phyloP scores from a whole-genome alignment of 53 echinoderm and acorn worm genomes.

The Holothuria leucospilota region DNA sequence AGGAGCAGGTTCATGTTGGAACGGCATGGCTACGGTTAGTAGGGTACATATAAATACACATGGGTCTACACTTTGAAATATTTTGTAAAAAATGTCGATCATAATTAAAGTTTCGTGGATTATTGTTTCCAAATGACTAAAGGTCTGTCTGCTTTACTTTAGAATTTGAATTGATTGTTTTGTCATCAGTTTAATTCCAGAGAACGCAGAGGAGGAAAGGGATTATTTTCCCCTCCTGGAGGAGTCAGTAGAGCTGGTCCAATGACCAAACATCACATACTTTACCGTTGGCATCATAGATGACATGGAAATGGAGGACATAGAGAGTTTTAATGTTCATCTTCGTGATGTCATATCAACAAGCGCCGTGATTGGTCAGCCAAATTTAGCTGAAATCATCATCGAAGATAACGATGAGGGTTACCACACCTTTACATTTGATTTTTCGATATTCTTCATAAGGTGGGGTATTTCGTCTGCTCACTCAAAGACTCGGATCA shows the following conservation, averaged over 20 bases:
- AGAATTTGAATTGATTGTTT: no score
- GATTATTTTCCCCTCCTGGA: slow-evolving; percentile 19
- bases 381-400: slow-evolving; percentile 26
- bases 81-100: no score
- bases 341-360: not conserved
- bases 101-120: no score
- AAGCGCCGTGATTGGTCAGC: not conserved
- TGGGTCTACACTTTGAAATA: no score
- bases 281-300: slow-evolving; percentile 19
- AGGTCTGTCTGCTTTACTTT: no score
- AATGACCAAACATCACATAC: slow-evolving; percentile 6
- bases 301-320: slow-evolving; percentile 2
- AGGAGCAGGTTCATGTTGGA: no score
- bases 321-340: slow-evolving; percentile 9
- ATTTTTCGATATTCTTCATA: no score
- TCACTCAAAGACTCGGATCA: no score
- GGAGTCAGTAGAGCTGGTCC: not conserved
- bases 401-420: slow-evolving; percentile 34
- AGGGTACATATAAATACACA: no score
- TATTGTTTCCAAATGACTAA: no score
- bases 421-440: not conserved
- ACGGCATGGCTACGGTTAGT: no score
- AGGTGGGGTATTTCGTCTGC: not conserved
- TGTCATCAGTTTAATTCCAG: slow-evolving; percentile 2
- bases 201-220: slow-evolving; percentile 2